These are phyloP conservation scores for Sander lucioperca DNA, from an alignment of 2,113 vertebrate species.

Conservation along the genomic window DNA sequence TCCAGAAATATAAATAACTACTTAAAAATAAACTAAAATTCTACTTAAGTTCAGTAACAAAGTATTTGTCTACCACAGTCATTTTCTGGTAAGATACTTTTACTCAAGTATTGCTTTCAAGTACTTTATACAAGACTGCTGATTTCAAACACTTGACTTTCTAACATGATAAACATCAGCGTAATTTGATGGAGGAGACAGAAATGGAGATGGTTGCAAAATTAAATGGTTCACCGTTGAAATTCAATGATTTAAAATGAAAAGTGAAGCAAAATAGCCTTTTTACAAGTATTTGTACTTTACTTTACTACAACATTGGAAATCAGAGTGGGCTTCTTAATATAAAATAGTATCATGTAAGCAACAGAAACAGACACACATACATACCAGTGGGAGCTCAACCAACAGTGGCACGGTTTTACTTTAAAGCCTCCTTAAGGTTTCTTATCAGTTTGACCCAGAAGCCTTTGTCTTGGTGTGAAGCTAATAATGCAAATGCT, in stretches of 20 bases:
- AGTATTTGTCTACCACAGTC: no score
- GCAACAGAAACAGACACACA: slow-evolving; percentile 1
- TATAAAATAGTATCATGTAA: slow-evolving; percentile 18
- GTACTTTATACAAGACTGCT: no score
- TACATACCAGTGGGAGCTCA: slow-evolving; percentile 21
- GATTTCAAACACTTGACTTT: slow-evolving; percentile 48
- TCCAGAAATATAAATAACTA: no score
- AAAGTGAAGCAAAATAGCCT: background rate
- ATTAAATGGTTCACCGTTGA: background rate
- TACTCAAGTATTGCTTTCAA: no score
- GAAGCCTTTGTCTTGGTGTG: slow-evolving; percentile 62
- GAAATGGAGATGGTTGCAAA: background rate
- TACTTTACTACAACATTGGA: background rate
- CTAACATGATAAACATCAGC: slow-evolving; percentile 29
- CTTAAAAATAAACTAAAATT: no score
- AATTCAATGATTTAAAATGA: slow-evolving; percentile 19
- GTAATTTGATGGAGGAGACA: slow-evolving; percentile 30
- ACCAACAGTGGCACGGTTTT: slow-evolving; percentile 44
- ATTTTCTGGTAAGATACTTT: no score
- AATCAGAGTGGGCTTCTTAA: slow-evolving; percentile 42
- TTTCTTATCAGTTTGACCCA: slow-evolving; percentile 71
- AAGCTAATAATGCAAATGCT: slow-evolving; percentile 31
- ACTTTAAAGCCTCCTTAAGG: slow-evolving; percentile 54
- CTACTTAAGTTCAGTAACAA: no score
- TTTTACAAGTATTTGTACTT: background rate